Conservation (phyloP, 1,140 invertebrate genomes). For the Tetramorium simillimum region DNA sequence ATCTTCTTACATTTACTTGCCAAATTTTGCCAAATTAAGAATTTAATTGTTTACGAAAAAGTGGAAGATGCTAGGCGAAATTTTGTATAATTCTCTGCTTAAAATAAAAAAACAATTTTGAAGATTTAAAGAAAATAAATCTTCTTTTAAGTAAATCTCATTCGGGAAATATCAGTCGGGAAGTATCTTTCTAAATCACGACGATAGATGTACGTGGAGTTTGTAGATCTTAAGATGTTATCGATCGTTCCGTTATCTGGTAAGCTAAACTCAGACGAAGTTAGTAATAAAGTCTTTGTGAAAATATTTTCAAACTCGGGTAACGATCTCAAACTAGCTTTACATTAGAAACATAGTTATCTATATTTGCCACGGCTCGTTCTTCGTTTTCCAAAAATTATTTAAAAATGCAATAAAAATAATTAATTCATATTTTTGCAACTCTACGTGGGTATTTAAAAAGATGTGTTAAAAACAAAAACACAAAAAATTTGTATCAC, state of each 20-base stretch:
- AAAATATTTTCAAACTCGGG: slow-evolving; percentile 32
- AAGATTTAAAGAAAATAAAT: slow-evolving; percentile 6
- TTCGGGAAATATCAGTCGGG: background rate
- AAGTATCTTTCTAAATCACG: slow-evolving; percentile 16
- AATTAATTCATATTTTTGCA: background rate
- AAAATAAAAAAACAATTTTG: slow-evolving; percentile 11
- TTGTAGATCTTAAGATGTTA: slow-evolving; percentile 46
- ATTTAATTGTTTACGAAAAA: slow-evolving; percentile 15
- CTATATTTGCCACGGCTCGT: background rate
- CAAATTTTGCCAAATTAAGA: background rate
- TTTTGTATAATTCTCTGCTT: background rate
- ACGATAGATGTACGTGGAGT: slow-evolving; percentile 8
- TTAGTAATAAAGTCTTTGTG: slow-evolving; percentile 30
- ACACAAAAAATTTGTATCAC: background rate
- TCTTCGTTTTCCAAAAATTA: background rate
- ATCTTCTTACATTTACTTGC: background rate
- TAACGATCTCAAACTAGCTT: slow-evolving; percentile 27
- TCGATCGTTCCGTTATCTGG: slow-evolving; percentile 12
- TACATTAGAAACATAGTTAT: slow-evolving; percentile 20
- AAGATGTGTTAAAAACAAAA: background rate
- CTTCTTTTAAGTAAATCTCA: background rate
- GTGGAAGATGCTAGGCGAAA: background rate
- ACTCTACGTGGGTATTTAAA: background rate
- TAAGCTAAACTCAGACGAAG: slow-evolving; percentile 21
- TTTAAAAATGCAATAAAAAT: background rate